Conservation (phyloP, 2,888 invertebrate genomes). For the Drosophila tripunctata region DNA sequence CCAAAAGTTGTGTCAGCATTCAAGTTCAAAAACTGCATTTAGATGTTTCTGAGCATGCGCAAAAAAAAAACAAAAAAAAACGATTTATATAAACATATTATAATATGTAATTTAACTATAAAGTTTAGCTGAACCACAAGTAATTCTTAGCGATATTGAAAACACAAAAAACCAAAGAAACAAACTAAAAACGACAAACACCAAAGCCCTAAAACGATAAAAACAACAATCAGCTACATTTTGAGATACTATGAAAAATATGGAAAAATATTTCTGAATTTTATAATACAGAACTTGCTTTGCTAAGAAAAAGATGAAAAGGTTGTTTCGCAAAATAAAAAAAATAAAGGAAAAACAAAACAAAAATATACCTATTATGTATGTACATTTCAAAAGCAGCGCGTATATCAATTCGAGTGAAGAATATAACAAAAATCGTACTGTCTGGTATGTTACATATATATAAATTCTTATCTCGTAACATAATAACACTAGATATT, state of each 20-base stretch:
- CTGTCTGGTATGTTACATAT: not conserved
- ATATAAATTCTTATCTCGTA: conserved; percentile 2
- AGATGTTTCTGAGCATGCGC: conserved; percentile 81
- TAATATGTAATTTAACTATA: conserved; percentile 41
- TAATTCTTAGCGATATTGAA: conserved; percentile 40
- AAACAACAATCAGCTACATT: conserved; percentile 51
- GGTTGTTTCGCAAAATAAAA: not conserved
- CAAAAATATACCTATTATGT: conserved; percentile 25
- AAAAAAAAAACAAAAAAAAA: no score
- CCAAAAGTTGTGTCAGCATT: conserved; percentile 60
- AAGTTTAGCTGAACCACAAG: conserved; percentile 42
- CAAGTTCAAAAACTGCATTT: conserved; percentile 77
- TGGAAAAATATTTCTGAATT: conserved; percentile 25
- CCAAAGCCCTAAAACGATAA: not conserved
- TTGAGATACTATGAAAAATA: conserved; percentile 32
- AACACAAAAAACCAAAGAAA: conserved; percentile 23
- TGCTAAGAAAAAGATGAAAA: conserved; percentile 6
- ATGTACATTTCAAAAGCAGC: conserved; percentile 7
- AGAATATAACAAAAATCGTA: not conserved
- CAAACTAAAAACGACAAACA: conserved; percentile 28
- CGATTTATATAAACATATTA: conserved; percentile 65
- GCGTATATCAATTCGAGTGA: conserved; percentile 5
- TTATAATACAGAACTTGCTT: conserved; percentile 35
- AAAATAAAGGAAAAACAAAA: conserved; percentile 25
- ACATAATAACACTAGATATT: conserved; percentile 8